A percentile compares a stretch with the other conserved stretches of the same genome.
Conservation (phyloP, 1,140 invertebrate genomes). For the Bombus picipes region DNA sequence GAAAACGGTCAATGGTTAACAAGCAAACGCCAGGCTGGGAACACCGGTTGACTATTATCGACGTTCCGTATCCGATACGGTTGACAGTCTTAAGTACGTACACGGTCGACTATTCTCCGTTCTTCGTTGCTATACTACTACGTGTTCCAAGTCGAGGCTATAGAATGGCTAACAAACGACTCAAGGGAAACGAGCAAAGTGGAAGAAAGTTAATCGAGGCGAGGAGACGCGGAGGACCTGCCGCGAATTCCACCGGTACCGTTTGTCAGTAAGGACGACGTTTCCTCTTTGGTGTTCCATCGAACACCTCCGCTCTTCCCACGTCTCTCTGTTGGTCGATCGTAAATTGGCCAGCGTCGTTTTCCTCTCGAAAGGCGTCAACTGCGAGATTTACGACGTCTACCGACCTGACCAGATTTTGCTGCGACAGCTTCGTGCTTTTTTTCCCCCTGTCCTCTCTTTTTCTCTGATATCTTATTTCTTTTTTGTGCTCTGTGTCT, state of each 20-base stretch:
- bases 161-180: constrained; percentile 6
- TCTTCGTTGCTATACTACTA: background rate
- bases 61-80: constrained; percentile 30
- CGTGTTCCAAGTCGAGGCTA: background rate
- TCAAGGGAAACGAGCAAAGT: background rate
- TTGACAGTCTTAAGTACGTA: constrained; percentile 20
- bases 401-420: constrained; percentile 26
- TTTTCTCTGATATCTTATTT: background rate
- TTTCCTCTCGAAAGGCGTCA: constrained; percentile 48
- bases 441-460: background rate
- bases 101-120: background rate
- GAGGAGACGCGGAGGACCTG: constrained; percentile 9
- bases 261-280: constrained; percentile 31
- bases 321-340: constrained; percentile 35
- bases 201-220: constrained; percentile 24
- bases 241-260: constrained; percentile 26
- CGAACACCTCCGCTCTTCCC: constrained; percentile 52
- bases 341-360: constrained; percentile 53
- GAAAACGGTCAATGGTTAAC: constrained; percentile 43
- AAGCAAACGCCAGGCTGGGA: background rate
- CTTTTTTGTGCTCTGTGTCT: background rate
- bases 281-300: constrained; percentile 30
- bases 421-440: constrained; percentile 4
- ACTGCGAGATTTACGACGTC: constrained; percentile 51
- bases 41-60: constrained; percentile 27